Evolutionary conservation across 1,140 invertebrate genomes (phyloP).

Genomic region (Gonatopus flavifemur): DNA sequence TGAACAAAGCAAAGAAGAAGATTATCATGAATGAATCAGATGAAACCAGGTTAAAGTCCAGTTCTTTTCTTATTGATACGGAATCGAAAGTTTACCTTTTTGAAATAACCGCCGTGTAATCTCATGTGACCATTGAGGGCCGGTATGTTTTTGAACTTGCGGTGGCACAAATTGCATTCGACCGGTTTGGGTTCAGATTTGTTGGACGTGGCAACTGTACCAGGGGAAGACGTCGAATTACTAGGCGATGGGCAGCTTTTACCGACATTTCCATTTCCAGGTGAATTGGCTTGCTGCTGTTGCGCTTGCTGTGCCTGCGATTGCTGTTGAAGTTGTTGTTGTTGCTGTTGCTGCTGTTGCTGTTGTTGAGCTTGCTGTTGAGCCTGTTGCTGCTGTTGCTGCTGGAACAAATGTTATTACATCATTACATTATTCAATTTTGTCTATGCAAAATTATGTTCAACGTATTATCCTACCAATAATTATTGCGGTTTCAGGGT

Average conservation of each 20-base stretch:
- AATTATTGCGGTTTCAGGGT: too few species aligned
- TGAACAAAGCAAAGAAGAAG: too few species aligned
- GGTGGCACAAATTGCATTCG: slow-evolving; percentile 90
- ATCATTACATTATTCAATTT: too few species aligned
- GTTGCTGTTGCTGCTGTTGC: slow-evolving; percentile 38
- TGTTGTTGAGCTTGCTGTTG: slow-evolving; percentile 9
- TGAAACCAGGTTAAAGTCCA: too few species aligned
- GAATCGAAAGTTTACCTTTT: slow-evolving; percentile 69
- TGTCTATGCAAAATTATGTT: too few species aligned
- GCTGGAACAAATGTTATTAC: slow-evolving; percentile 12
- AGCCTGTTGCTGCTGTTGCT: slow-evolving; percentile 8
- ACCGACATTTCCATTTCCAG: slow-evolving; percentile 43
- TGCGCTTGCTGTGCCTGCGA: slow-evolving; percentile 44
- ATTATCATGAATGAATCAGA: too few species aligned
- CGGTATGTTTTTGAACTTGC: slow-evolving; percentile 95
- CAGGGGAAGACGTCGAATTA: slow-evolving; percentile 42
- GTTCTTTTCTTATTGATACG: background rate
- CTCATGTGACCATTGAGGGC: slow-evolving; percentile 97
- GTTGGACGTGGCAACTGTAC: slow-evolving; percentile 47
- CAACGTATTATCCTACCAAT: too few species aligned
- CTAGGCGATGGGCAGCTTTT: slow-evolving; percentile 48
- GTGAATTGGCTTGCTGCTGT: slow-evolving; percentile 44
- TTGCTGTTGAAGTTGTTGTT: slow-evolving; percentile 35
- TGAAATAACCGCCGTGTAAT: slow-evolving; percentile 93
- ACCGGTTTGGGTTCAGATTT: slow-evolving; percentile 76